Evolutionary conservation across 2,797 vertebrate genomes (phyloP).

Genomic region (Betta splendens): DNA sequence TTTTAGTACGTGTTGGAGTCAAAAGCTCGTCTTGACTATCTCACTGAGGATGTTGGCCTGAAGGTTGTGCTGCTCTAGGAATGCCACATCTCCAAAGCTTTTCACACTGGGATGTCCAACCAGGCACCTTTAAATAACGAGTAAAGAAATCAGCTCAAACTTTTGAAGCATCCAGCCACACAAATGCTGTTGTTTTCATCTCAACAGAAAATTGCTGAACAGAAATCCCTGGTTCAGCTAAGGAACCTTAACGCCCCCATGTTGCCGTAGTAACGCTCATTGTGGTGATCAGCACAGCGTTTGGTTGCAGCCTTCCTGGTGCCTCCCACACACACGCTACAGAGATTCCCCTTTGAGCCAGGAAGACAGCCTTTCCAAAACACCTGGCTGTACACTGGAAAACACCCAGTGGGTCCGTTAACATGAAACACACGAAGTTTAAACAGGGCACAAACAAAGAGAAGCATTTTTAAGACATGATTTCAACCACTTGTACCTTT

Average conservation of each 20-base stretch:
- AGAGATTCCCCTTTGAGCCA: slow-evolving; percentile 85
- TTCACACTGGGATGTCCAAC: slow-evolving; percentile 88
- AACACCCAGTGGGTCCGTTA: slow-evolving; percentile 16
- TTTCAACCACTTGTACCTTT: slow-evolving; percentile 77
- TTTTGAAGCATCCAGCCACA: neutral
- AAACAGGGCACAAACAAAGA: too few relatives aligned
- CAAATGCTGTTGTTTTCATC: neutral
- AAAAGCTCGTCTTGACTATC: slow-evolving; percentile 3
- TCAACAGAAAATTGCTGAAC: too few relatives aligned
- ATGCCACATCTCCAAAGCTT: slow-evolving; percentile 91
- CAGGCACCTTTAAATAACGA: slow-evolving; percentile 79
- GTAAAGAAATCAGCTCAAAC: neutral
- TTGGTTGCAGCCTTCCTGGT: slow-evolving; percentile 82
- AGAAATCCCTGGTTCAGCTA: neutral
- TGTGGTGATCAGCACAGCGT: slow-evolving; percentile 88
- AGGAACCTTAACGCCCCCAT: slow-evolving; percentile 86
- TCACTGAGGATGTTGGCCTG: slow-evolving; percentile 87
- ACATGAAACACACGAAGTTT: neutral
- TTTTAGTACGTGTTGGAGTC: neutral
- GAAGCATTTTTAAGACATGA: neutral
- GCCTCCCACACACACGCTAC: slow-evolving; percentile 91
- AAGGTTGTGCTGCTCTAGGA: slow-evolving; percentile 89
- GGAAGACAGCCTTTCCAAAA: slow-evolving; percentile 95
- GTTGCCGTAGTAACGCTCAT: slow-evolving; percentile 91
- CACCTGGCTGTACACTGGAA: slow-evolving; percentile 82